phyloP scores from a whole-genome alignment of 2,888 invertebrate species.

The Euproctis similis region DNA sequence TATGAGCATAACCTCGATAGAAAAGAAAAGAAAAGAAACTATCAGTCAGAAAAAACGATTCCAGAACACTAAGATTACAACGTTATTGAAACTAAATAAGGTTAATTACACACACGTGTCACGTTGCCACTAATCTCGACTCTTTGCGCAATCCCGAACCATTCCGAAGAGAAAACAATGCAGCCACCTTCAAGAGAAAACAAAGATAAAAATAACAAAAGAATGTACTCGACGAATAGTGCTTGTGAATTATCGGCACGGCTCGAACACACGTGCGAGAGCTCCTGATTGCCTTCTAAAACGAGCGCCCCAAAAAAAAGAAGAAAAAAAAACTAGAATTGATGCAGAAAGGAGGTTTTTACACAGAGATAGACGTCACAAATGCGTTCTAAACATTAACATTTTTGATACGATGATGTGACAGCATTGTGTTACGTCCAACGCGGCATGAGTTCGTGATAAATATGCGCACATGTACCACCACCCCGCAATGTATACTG shows the following conservation, averaged over 20 bases:
- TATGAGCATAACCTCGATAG: too few relatives aligned
- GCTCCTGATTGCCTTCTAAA: slow-evolving; percentile 46
- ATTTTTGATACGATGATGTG: slow-evolving; percentile 33
- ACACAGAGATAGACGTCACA: slow-evolving; percentile 22
- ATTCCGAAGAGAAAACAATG: slow-evolving; percentile 67
- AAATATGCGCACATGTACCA: slow-evolving; percentile 39
- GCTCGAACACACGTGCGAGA: slow-evolving; percentile 46
- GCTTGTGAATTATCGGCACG: slow-evolving; percentile 53
- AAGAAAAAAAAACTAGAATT: slow-evolving; percentile 27
- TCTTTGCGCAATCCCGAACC: slow-evolving; percentile 65
- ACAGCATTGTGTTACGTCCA: slow-evolving; percentile 43
- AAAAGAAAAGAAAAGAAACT: too few relatives aligned
- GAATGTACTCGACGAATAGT: slow-evolving; percentile 60
- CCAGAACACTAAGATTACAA: too few relatives aligned
- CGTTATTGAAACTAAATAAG: slow-evolving; percentile 52
- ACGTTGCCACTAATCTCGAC: slow-evolving; percentile 68
- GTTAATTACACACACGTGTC: slow-evolving; percentile 54
- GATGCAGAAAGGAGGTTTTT: slow-evolving; percentile 19
- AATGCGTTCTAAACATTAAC: slow-evolving; percentile 22
- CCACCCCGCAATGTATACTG: slow-evolving; percentile 38
- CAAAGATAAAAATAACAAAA: slow-evolving; percentile 68
- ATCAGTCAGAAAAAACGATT: too few relatives aligned
- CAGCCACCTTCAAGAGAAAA: slow-evolving; percentile 59
- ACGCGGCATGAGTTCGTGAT: slow-evolving; percentile 37
- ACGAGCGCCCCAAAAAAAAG: slow-evolving; percentile 40